phyloP scores from a whole-genome alignment of 2,113 vertebrate genomes.

The Peromyscus polionotus region DNA sequence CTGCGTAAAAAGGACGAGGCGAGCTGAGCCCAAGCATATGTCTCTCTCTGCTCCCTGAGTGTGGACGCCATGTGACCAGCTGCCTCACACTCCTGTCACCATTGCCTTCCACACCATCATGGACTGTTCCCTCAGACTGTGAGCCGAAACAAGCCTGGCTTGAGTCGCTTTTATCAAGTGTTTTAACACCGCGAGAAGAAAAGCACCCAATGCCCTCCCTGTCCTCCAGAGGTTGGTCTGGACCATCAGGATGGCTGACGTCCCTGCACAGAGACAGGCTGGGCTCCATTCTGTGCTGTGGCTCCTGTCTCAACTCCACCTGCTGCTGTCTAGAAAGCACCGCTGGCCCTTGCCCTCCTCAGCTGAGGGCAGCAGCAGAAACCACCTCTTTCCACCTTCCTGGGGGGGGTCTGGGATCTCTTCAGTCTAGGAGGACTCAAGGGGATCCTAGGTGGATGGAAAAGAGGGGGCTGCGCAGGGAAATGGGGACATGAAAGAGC shows the following conservation, averaged over 20 bases:
- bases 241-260: neutral
- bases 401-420: neutral
- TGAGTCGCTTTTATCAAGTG: neutral
- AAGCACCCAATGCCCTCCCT: neutral
- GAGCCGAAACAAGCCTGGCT: neutral
- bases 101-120: neutral
- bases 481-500: accelerated
- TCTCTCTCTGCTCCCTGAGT: neutral
- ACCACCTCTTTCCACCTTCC: neutral
- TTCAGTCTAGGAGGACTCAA: neutral
- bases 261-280: accelerated
- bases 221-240: neutral
- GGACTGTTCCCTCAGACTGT: neutral
- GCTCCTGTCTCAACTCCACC: neutral
- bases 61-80: neutral
- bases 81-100: neutral
- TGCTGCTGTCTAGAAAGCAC: neutral
- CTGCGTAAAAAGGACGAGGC: neutral
- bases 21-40: too few species aligned
- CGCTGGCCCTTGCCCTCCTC: neutral
- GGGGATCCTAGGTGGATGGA: neutral
- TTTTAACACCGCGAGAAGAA: neutral
- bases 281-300: neutral
- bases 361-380: neutral
- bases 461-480: neutral